Evolutionary conservation across 2,888 invertebrate genomes (phyloP).

Genomic region (Lasioglossum marginatum): DNA sequence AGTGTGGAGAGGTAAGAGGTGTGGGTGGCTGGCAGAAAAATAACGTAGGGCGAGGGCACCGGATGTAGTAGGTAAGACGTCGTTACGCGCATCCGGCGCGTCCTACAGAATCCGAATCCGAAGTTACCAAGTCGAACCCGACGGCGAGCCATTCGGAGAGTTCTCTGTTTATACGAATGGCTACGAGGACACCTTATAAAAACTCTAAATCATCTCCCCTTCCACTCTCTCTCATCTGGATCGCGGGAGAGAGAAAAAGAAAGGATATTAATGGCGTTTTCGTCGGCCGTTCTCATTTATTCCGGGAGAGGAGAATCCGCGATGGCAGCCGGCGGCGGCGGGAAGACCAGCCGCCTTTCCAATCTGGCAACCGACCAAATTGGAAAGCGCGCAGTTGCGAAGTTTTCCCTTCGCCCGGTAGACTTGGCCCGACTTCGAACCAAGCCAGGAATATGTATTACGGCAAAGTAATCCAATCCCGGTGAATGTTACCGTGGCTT

Average conservation of each 20-base stretch:
- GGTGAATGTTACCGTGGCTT: conserved; percentile 67
- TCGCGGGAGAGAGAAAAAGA: background rate
- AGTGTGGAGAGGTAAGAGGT: conserved; percentile 57
- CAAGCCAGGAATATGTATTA: conserved; percentile 71
- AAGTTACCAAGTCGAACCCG: conserved; percentile 57
- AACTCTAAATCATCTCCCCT: conserved; percentile 57
- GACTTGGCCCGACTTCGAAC: conserved; percentile 59
- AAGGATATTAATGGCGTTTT: conserved; percentile 79
- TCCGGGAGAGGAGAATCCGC: conserved; percentile 49
- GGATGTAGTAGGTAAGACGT: conserved; percentile 84
- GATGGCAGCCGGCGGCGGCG: conserved; percentile 1
- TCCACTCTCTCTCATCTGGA: background rate
- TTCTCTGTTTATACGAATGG: conserved; percentile 48
- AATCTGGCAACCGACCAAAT: conserved; percentile 81
- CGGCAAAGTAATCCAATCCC: conserved; percentile 72
- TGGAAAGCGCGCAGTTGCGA: conserved; percentile 79
- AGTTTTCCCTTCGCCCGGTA: conserved; percentile 67
- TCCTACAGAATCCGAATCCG: conserved; percentile 65
- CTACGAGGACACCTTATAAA: conserved; percentile 63
- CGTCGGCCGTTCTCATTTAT: conserved; percentile 69
- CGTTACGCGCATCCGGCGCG: conserved; percentile 83
- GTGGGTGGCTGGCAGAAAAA: conserved; percentile 80
- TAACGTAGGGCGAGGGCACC: conserved; percentile 69
- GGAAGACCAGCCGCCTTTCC: conserved; percentile 57
- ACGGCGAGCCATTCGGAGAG: conserved; percentile 34